phyloP scores from a whole-genome alignment of 1,140 invertebrate species.

The Nebria ingens region DNA sequence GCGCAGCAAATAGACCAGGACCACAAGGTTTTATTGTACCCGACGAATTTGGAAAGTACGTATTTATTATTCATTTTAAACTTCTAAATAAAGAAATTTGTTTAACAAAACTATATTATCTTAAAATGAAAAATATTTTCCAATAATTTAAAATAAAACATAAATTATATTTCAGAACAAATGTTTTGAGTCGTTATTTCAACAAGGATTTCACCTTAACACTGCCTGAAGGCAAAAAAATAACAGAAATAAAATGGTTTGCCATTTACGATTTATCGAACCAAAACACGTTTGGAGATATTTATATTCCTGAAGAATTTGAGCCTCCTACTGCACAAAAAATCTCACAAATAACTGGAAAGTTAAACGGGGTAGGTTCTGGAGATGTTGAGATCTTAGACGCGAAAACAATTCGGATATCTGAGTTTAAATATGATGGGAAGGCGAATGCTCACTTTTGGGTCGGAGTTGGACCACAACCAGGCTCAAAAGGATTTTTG shows the following conservation, averaged over 20 bases:
- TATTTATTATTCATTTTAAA: not conserved
- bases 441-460: conserved; percentile 71
- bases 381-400: conserved; percentile 66
- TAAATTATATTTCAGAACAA: conserved; percentile 54
- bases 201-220: conserved; percentile 77
- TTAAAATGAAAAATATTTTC: not conserved
- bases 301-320: conserved; percentile 84
- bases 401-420: conserved; percentile 67
- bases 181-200: conserved; percentile 73
- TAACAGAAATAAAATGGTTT: conserved; percentile 84
- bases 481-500: conserved; percentile 59
- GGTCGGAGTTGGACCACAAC: conserved; percentile 79
- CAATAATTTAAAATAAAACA: conserved; percentile 6
- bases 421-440: conserved; percentile 69
- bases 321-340: conserved; percentile 69
- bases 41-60: conserved; percentile 76
- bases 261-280: conserved; percentile 77
- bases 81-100: conserved; percentile 1
- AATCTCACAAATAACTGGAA: conserved; percentile 57
- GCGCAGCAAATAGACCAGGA: conserved; percentile 72
- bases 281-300: conserved; percentile 82
- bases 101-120: conserved; percentile 6
- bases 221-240: conserved; percentile 76
- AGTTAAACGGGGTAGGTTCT: conserved; percentile 58
- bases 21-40: conserved; percentile 86